Evolutionary conservation across 35 echinoderm and acorn worm species (phyloP).

Genomic region (Ophiothrix spiculata): DNA sequence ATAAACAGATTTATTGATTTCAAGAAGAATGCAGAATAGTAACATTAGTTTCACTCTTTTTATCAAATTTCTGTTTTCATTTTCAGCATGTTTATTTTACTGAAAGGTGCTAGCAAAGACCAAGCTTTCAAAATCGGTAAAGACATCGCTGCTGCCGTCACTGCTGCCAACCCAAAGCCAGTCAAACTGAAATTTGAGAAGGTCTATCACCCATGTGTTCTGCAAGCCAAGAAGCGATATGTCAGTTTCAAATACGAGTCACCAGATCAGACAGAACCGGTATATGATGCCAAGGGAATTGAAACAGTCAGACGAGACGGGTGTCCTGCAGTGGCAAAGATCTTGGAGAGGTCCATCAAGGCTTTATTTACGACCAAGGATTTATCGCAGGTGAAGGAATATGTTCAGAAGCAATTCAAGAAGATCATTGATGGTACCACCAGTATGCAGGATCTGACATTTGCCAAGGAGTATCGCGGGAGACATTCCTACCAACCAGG

Average conservation of each 20-base stretch:
- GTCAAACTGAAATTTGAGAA: slow-evolving; percentile 98
- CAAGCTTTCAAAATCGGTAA: slow-evolving; percentile 85
- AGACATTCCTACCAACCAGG: slow-evolving; percentile 60
- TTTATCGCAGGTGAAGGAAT: slow-evolving; percentile 86
- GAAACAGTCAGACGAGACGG: slow-evolving; percentile 91
- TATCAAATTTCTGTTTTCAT: neutral
- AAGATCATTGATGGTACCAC: slow-evolving; percentile 81
- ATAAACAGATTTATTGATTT: neutral
- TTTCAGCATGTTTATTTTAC: slow-evolving; percentile 78
- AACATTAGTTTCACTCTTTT: no score
- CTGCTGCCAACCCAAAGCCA: slow-evolving; percentile 88
- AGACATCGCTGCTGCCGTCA: slow-evolving; percentile 81
- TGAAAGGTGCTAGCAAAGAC: slow-evolving; percentile 82
- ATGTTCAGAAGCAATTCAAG: slow-evolving; percentile 88
- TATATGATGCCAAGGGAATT: slow-evolving; percentile 94
- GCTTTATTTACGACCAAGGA: slow-evolving; percentile 87
- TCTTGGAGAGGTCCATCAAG: slow-evolving; percentile 87
- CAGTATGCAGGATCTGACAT: slow-evolving; percentile 83
- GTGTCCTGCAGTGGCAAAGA: slow-evolving; percentile 99
- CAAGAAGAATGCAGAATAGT: neutral
- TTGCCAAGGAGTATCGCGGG: slow-evolving; percentile 97
- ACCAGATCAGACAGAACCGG: slow-evolving; percentile 80
- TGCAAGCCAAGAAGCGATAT: slow-evolving; percentile 97
- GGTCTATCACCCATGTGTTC: slow-evolving; percentile 78
- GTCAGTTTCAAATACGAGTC: slow-evolving; percentile 94